Evolutionary conservation across 2,113 vertebrate species (phyloP), one percentile per base, ranked within the genome.

Genomic region (Hippopotamus amphibius): DNA sequence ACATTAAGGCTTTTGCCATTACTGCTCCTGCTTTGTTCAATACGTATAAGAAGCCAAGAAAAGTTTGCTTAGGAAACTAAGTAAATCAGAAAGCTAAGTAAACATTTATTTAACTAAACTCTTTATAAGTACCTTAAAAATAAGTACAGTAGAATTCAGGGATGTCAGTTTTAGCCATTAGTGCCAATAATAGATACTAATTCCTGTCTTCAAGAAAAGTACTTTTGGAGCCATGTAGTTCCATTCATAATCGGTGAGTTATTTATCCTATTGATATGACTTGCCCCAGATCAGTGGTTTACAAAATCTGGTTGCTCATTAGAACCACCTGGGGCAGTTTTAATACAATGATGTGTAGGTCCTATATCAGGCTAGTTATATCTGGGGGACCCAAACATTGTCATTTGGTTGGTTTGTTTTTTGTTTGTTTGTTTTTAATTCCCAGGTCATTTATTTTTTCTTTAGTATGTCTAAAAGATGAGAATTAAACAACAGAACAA

Each of bases 11-110:
- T 80, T 88, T 93, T 82, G 24, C 22, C 71, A 46, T 68, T 93
- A 41, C 77, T 80, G 30, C 71, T 96, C 28, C 88, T 92, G 46
- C 3, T 95, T 84, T 81, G 66, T 85, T 88, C 53, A 88, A 0
- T 77, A 77, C 86, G 22, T 81, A 55, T 43, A 77, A 69, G 71
- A 74, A 90, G n/a, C 14, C 46, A 87, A 71, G 53, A 93, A 87
- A 79, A 90, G 33, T 91, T 93, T 91, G 21, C 9, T 68, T 97
- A 61, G 86, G 65, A 83, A 96, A 28, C 76, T 93, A 55, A 72
- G 41, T 95, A 72, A 90, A 87, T 94, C 63, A 71, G 43, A 95
- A 81, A 90, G 26, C 59, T 76, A 90, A 95, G n/a, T 93, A 71
- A 90, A 84, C 57, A 66, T 14, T 91, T 82, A 80, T 14, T 87